A percentile compares a stretch with the other conserved stretches of the same genome.
Conservation (phyloP, 2,888 invertebrate genomes). For the Saturnia pavonia region DNA sequence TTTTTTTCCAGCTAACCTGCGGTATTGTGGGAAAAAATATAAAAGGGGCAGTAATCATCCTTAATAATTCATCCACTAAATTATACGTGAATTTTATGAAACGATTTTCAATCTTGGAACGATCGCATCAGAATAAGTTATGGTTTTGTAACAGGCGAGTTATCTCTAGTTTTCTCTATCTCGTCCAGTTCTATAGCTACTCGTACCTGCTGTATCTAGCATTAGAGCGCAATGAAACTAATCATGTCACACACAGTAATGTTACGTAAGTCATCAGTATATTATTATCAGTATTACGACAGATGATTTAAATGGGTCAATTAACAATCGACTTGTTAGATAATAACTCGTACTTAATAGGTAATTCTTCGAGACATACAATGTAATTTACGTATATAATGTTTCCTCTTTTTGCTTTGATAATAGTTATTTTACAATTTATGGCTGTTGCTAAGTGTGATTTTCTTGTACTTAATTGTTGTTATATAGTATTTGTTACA, state of each 20-base stretch:
- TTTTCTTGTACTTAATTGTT: neutral
- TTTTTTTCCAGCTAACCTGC: too few relatives aligned
- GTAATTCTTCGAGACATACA: neutral
- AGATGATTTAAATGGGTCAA: conserved; percentile 39
- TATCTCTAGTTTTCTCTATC: neutral
- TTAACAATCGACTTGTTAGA: conserved; percentile 26
- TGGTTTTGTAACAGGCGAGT: neutral
- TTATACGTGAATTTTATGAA: too few relatives aligned
- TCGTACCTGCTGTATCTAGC: neutral
- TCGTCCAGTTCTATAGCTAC: neutral
- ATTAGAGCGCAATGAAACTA: neutral
- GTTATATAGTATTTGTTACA: neutral
- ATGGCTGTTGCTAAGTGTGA: neutral
- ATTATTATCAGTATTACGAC: conserved; percentile 28
- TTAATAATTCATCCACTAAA: too few relatives aligned
- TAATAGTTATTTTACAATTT: neutral
- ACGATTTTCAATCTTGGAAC: too few relatives aligned
- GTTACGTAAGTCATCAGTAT: conserved; percentile 16
- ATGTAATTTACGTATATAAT: neutral
- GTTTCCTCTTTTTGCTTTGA: conserved; percentile 19
- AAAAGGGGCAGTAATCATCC: neutral
- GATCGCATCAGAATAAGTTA: too few relatives aligned
- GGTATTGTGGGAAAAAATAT: too few relatives aligned
- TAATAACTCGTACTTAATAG: conserved; percentile 7
- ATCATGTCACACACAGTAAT: neutral